Evolutionary conservation across 2,797 vertebrate species (phyloP).

Genomic region (Oophaga sylvatica): DNA sequence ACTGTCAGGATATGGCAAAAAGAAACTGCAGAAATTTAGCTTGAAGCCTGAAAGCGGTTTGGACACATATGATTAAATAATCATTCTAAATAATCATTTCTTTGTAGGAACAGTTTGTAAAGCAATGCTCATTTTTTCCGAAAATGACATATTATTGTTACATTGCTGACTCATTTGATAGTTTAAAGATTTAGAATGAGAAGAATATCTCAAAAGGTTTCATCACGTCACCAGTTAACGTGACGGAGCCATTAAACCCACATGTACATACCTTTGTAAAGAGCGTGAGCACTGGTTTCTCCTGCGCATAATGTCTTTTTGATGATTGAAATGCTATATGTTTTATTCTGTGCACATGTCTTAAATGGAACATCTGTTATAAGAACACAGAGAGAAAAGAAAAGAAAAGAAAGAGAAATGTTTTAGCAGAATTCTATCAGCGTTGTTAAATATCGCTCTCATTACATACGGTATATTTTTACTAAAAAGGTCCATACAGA

Average conservation of each 20-base stretch:
- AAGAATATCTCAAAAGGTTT: not conserved
- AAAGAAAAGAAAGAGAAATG: not conserved
- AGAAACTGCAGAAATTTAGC: no score
- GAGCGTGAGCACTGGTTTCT: slow-evolving; percentile 80
- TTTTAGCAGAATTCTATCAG: not conserved
- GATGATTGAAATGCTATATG: slow-evolving; percentile 59
- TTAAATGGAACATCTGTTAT: slow-evolving; percentile 70
- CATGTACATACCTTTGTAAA: slow-evolving; percentile 81
- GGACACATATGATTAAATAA: no score
- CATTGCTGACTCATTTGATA: not conserved
- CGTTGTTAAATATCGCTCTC: no score
- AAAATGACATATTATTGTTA: no score
- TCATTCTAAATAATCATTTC: no score
- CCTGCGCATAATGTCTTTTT: slow-evolving; percentile 65
- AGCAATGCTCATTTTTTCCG: no score
- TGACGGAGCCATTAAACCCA: not conserved
- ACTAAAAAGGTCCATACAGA: no score
- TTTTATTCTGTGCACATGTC: slow-evolving; percentile 61
- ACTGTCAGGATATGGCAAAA: no score
- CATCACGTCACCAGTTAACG: not conserved
- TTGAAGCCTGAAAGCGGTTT: no score
- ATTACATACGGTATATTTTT: no score
- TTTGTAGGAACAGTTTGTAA: no score
- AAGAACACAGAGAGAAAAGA: not conserved
- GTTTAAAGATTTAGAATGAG: not conserved